Evolutionary conservation across 2,113 vertebrate species (phyloP).

Genomic region (Numenius arquata): DNA sequence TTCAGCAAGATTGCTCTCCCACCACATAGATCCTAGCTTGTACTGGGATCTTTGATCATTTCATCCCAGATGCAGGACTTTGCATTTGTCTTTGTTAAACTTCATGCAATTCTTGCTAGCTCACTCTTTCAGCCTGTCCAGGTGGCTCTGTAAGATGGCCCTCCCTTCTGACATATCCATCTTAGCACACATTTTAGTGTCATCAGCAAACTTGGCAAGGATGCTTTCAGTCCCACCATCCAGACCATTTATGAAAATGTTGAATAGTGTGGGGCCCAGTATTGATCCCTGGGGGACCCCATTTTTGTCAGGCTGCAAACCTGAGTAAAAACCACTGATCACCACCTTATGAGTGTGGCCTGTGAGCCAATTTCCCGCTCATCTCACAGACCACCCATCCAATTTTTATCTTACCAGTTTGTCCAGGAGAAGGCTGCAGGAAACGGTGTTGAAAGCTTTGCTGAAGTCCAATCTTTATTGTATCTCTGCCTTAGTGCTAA

Average conservation of each 20-base stretch:
- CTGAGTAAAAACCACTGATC: neutral
- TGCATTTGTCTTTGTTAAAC: no score
- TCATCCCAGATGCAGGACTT: neutral
- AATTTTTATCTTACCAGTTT: neutral
- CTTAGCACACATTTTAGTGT: neutral
- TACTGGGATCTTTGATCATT: neutral
- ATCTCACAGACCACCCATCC: neutral
- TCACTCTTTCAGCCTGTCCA: neutral
- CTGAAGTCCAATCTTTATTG: neutral
- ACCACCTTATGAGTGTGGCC: neutral
- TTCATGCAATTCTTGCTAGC: no score
- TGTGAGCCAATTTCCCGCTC: neutral
- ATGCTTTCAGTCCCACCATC: neutral
- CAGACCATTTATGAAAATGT: neutral
- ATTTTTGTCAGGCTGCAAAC: neutral
- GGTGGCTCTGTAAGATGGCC: accelerated
- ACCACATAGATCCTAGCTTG: neutral
- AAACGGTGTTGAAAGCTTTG: neutral
- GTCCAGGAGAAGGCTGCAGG: neutral
- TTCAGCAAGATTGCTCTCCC: neutral
- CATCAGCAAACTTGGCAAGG: neutral
- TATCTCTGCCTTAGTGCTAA: neutral
- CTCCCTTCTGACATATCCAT: neutral
- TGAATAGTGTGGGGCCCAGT: no score
- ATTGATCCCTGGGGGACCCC: neutral